Evolutionary conservation across 1,140 invertebrate species (phyloP).

Genomic region (Zaprionus davidi): DNA sequence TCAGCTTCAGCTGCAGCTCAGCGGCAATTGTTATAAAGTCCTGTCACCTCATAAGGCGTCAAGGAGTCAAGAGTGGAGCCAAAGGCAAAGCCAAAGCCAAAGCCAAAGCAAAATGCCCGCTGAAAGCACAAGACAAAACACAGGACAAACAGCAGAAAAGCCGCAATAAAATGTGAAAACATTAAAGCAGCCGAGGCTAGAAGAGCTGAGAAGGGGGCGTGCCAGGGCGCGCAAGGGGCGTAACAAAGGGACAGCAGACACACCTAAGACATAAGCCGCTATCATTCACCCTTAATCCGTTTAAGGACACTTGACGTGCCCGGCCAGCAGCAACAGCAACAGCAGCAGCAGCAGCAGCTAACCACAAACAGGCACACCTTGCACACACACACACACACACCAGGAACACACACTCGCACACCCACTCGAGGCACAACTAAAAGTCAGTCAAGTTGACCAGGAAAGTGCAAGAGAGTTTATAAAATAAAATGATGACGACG

Average conservation of each 20-base stretch:
- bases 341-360: constrained; percentile 28
- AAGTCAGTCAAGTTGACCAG: constrained; percentile 82
- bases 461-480: constrained; percentile 79
- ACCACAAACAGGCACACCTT: constrained; percentile 71
- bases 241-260: constrained; percentile 68
- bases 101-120: constrained; percentile 28
- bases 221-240: constrained; percentile 23
- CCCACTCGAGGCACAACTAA: constrained; percentile 56
- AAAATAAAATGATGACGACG: constrained; percentile 75
- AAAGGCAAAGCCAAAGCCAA: background rate
- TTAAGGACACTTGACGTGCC: constrained; percentile 79
- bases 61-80: constrained; percentile 44
- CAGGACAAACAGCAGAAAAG: constrained; percentile 40
- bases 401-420: constrained; percentile 25
- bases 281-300: constrained; percentile 81
- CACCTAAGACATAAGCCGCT: constrained; percentile 80
- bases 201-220: constrained; percentile 2
- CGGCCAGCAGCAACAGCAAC: constrained; percentile 34
- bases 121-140: constrained; percentile 21
- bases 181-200: constrained; percentile 34
- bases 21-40: constrained; percentile 29
- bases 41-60: constrained; percentile 36
- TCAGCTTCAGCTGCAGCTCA: constrained; percentile 7
- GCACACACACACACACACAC: constrained; percentile 25
- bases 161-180: constrained; percentile 64